These are phyloP conservation scores for Keiferia lycopersicella DNA, from an alignment of 2,888 invertebrate species.

Conservation along the genomic window DNA sequence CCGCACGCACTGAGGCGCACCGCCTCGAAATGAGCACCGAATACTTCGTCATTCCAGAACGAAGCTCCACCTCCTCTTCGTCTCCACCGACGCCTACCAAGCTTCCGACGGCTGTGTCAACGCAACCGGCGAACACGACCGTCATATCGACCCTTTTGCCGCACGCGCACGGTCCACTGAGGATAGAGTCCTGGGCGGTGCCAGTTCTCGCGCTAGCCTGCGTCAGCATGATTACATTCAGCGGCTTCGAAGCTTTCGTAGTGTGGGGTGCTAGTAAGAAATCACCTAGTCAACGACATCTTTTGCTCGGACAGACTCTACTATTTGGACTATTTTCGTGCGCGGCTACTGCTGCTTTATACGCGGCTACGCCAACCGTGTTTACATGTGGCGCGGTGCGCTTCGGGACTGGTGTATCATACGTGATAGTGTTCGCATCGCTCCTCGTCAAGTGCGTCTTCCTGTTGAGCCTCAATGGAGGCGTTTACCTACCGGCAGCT, in stretches of 20 bases:
- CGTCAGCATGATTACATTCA: conserved; percentile 91
- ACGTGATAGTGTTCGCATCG: conserved; percentile 93
- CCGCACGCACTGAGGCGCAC: conserved; percentile 71
- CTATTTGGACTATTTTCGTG: conserved; percentile 91
- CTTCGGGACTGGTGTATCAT: conserved; percentile 90
- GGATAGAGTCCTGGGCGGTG: conserved; percentile 94
- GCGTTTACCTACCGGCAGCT: conserved; percentile 94
- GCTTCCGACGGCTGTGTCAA: conserved; percentile 51
- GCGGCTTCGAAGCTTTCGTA: conserved; percentile 94
- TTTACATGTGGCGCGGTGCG: conserved; percentile 91
- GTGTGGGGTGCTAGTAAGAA: conserved; percentile 90
- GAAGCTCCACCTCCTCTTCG: conserved; percentile 53
- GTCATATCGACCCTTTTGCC: conserved; percentile 41
- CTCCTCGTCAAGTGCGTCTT: conserved; percentile 97
- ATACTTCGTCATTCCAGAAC: conserved; percentile 88
- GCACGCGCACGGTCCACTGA: conserved; percentile 68
- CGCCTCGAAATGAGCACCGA: conserved; percentile 92
- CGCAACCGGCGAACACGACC: conserved; percentile 54
- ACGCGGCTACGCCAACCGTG: conserved; percentile 89
- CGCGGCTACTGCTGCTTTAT: conserved; percentile 89
- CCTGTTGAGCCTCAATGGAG: conserved; percentile 93
- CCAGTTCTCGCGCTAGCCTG: conserved; percentile 92
- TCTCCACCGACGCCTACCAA: conserved; percentile 59
- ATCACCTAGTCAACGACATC: conserved; percentile 90
- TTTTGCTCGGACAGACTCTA: conserved; percentile 93